Percentiles rank a stretch among this genome's conserved stretches.
Evolutionary conservation across 2,888 invertebrate genomes (phyloP).

Genomic region (Adineta ricciae): DNA sequence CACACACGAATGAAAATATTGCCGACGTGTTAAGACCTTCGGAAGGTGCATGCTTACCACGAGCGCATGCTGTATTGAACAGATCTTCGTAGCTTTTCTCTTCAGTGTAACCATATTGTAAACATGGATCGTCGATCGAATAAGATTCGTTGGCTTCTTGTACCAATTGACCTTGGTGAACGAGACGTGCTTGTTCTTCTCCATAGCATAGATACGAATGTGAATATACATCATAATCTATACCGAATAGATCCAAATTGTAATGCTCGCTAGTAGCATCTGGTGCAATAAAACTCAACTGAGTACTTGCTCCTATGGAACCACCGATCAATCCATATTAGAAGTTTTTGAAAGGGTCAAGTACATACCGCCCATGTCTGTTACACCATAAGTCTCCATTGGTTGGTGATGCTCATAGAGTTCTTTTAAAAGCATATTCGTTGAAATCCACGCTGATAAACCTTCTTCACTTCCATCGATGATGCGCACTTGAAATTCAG

Average conservation of each 20-base stretch:
- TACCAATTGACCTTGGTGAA: background rate
- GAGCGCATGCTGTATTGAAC: too few species aligned
- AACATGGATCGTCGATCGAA: background rate
- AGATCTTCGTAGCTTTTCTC: too few species aligned
- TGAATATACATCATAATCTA: background rate
- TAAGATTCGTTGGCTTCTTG: background rate
- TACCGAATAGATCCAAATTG: background rate
- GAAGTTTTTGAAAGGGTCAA: too few species aligned
- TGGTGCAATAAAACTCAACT: background rate
- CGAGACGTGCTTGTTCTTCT: background rate
- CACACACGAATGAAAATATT: too few species aligned
- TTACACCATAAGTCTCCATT: background rate
- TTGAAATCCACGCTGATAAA: background rate
- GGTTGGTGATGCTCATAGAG: background rate
- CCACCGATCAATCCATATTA: too few species aligned
- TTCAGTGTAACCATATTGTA: background rate
- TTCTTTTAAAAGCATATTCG: background rate
- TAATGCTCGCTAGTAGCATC: background rate
- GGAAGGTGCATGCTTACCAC: too few species aligned
- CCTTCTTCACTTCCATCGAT: background rate
- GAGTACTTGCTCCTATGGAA: background rate
- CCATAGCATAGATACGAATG: background rate
- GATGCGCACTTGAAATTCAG: background rate
- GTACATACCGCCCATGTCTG: background rate
- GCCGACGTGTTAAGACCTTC: background rate